Base-by-base conservation (phyloP, 1,140 invertebrate species). In the Meteorus sp. region DNA sequence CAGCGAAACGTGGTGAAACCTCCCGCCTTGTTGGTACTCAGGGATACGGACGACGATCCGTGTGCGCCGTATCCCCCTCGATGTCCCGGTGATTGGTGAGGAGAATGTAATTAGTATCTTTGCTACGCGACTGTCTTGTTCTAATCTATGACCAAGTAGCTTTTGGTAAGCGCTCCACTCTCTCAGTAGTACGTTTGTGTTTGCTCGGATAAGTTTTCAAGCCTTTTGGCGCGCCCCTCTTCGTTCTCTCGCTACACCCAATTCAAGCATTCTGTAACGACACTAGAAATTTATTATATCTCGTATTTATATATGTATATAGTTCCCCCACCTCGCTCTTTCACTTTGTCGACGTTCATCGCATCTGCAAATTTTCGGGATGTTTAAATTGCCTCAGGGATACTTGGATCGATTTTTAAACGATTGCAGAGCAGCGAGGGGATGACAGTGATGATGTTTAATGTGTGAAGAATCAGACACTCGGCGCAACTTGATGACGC, bases 1-100 rank as follows among this genome's bases (percentile, higher is more conserved):
- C 73, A 78, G 70, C 64, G 58, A 60, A 61, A 56, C 58, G 60
- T 63, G 53, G 56, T 44, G 53, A 57, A 60, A 59, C 45, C 23
- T 37, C 11, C 20, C 13, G n/a, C n/a, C n/a, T n/a, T n/a, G n/a
- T n/a, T n/a, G n/a, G n/a, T 51, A 25, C 55, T 19, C 29, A 19
- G 19, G 37, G 43, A 62, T 56, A 52, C 56, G 33, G 5, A n/a
- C 17, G 17, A 57, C 56, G 44, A 50, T 41, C 44, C 41, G 44
- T 45, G 23, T 4, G n/a, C n/a, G n/a, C n/a, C n/a, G 19, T 31
- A 43, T 54, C 23, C 19, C 43, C 43, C 17, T 33, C 27, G 20
- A 39, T 55, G 20, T 45, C 27, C 4, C 15, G 19, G 56, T 62
- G 52, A 59, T 52, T 56, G 56, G 56, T 62, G 53, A 61, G 59